A percentile compares a stretch with the other conserved stretches of the same genome.
Evolutionary conservation across 2,797 vertebrate genomes (phyloP).

Genomic region (Sparidentex hasta): DNA sequence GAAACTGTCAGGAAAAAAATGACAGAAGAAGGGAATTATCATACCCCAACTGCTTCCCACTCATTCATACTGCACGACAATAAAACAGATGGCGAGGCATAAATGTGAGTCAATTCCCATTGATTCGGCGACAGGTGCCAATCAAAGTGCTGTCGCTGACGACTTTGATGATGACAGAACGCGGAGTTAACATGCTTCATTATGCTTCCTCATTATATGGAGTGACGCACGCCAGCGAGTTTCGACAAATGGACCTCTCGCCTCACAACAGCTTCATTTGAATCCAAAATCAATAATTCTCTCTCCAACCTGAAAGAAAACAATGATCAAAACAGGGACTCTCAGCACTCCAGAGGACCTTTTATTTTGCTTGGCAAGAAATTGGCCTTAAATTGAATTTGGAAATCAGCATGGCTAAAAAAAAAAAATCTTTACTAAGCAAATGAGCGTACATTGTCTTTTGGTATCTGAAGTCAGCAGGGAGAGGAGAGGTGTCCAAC

Average conservation of each 20-base stretch:
- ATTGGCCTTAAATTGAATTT: slow-evolving; percentile 82
- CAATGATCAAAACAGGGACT: slow-evolving; percentile 75
- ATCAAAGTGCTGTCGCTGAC: slow-evolving; percentile 69
- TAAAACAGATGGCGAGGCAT: slow-evolving; percentile 71
- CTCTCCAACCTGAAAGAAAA: slow-evolving; percentile 75
- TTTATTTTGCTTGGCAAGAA: slow-evolving; percentile 69
- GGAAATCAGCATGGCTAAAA: slow-evolving; percentile 67
- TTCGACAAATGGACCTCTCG: slow-evolving; percentile 73
- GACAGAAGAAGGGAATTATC: slow-evolving; percentile 64
- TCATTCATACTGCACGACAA: slow-evolving; percentile 51
- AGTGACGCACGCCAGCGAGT: slow-evolving; percentile 54
- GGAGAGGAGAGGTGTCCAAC: slow-evolving; percentile 76
- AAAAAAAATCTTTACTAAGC: slow-evolving; percentile 77
- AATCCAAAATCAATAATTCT: slow-evolving; percentile 80
- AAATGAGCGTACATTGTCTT: slow-evolving; percentile 77
- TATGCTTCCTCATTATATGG: slow-evolving; percentile 76
- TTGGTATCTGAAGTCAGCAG: slow-evolving; percentile 80
- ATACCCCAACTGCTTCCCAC: slow-evolving; percentile 43
- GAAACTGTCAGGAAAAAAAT: slow-evolving; percentile 42
- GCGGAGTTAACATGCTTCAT: slow-evolving; percentile 74
- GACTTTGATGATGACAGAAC: slow-evolving; percentile 70
- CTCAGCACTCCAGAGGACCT: slow-evolving; percentile 68
- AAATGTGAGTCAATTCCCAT: slow-evolving; percentile 63
- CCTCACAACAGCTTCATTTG: slow-evolving; percentile 75
- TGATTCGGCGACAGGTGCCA: slow-evolving; percentile 80